A percentile compares a stretch with the other conserved stretches of the same genome.
Evolutionary conservation across 2,797 vertebrate species (phyloP).

Genomic region (Tauraco hartlaubi): DNA sequence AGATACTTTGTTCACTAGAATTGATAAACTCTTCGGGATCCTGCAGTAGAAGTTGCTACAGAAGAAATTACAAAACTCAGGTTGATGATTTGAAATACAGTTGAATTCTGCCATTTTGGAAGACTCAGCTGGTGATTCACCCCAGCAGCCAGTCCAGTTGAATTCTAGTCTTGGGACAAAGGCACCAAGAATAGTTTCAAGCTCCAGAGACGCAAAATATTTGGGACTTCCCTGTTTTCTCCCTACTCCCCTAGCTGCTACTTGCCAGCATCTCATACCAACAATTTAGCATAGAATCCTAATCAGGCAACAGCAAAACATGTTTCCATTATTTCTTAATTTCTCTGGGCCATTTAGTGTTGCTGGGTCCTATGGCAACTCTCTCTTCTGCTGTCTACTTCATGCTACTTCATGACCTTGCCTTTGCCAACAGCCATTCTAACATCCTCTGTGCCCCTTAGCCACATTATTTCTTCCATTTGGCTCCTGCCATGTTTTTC

Average conservation of each 20-base stretch:
- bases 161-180: neutral
- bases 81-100: neutral
- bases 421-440: neutral
- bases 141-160: neutral
- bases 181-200: neutral
- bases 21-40: neutral
- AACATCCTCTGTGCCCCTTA: neutral
- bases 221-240: neutral
- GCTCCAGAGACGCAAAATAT: neutral
- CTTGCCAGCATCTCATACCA: neutral
- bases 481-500: neutral
- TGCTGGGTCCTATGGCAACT: neutral
- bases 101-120: neutral
- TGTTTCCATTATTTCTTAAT: neutral
- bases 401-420: neutral
- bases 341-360: neutral
- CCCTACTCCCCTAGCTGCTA: neutral
- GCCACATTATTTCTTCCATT: neutral
- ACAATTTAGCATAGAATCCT: neutral
- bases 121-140: neutral
- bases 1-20: neutral
- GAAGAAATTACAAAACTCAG: neutral
- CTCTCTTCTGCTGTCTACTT: neutral
- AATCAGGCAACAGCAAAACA: neutral
- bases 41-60: neutral